These are phyloP conservation scores for Pseudeuparius sepicola DNA, from an alignment of 2,888 invertebrate genomes.

Conservation along the genomic window DNA sequence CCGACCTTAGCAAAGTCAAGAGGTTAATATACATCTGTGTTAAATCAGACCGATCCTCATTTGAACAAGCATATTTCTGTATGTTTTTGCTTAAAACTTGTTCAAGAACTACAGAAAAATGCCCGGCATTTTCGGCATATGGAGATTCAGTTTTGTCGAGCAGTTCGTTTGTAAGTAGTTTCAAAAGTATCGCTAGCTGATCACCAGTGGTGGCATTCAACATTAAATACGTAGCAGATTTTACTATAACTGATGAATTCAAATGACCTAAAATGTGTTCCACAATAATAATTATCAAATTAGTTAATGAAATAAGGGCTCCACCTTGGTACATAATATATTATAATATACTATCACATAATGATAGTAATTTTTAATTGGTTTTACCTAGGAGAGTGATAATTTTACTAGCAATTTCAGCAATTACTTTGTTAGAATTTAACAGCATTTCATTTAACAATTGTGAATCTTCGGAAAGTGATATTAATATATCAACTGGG, in stretches of 20 bases:
- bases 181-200: slow-evolving; percentile 51
- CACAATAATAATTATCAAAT: slow-evolving; percentile 15
- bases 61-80: slow-evolving; percentile 26
- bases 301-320: no score
- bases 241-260: slow-evolving; percentile 51
- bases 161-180: slow-evolving; percentile 51
- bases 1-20: slow-evolving; percentile 31
- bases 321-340: no score
- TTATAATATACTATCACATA: no score
- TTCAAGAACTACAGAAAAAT: slow-evolving; percentile 38
- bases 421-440: slow-evolving; percentile 44
- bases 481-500: slow-evolving; percentile 43
- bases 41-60: slow-evolving; percentile 29
- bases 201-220: slow-evolving; percentile 48
- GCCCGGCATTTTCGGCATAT: slow-evolving; percentile 38
- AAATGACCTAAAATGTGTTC: slow-evolving; percentile 47
- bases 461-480: slow-evolving; percentile 45
- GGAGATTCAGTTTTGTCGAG: slow-evolving; percentile 34
- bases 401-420: slow-evolving; percentile 51
- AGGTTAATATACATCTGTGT: slow-evolving; percentile 37
- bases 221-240: slow-evolving; percentile 50
- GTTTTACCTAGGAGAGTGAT: slow-evolving; percentile 47
- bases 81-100: slow-evolving; percentile 33
- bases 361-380: no score
- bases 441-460: slow-evolving; percentile 47